Evolutionary conservation across 2,797 vertebrate species (phyloP).

Genomic region (Meriones psammophilus): DNA sequence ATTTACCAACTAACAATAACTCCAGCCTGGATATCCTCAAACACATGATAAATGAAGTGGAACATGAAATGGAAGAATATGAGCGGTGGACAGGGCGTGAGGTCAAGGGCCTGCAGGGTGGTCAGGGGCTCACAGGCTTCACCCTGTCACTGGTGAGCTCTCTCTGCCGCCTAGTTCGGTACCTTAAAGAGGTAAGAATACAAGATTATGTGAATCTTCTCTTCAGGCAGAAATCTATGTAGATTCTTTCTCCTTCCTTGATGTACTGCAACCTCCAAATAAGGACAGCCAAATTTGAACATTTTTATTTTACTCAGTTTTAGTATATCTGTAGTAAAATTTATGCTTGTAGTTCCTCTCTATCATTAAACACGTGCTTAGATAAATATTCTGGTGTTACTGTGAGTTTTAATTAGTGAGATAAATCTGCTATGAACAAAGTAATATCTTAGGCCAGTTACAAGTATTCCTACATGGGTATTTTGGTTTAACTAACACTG

Average conservation of each 20-base stretch:
- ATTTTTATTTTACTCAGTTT: constrained; percentile 41
- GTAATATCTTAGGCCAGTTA: background rate
- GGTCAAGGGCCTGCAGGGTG: constrained; percentile 75
- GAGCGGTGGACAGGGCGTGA: constrained; percentile 86
- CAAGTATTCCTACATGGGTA: background rate
- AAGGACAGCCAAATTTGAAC: constrained; percentile 21
- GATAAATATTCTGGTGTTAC: constrained; percentile 56
- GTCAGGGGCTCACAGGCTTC: constrained; percentile 93
- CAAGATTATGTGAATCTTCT: background rate
- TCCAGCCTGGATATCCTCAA: constrained; percentile 93
- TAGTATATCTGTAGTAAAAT: constrained; percentile 40
- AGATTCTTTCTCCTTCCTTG: background rate
- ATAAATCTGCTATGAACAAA: background rate
- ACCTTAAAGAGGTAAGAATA: constrained; percentile 92
- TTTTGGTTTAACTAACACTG: background rate
- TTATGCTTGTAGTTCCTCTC: background rate
- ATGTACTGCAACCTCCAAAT: background rate
- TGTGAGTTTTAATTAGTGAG: constrained; percentile 48
- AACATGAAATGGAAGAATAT: constrained; percentile 91
- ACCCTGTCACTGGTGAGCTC: constrained; percentile 93
- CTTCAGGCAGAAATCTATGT: background rate
- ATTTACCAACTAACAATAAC: constrained; percentile 85
- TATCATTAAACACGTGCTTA: background rate
- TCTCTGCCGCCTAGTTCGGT: constrained; percentile 92
- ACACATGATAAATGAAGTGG: constrained; percentile 93